Evolutionary conservation across 2,113 vertebrate species (phyloP), one percentile per base, ranked within the genome.

Genomic region (Otus sunia): DNA sequence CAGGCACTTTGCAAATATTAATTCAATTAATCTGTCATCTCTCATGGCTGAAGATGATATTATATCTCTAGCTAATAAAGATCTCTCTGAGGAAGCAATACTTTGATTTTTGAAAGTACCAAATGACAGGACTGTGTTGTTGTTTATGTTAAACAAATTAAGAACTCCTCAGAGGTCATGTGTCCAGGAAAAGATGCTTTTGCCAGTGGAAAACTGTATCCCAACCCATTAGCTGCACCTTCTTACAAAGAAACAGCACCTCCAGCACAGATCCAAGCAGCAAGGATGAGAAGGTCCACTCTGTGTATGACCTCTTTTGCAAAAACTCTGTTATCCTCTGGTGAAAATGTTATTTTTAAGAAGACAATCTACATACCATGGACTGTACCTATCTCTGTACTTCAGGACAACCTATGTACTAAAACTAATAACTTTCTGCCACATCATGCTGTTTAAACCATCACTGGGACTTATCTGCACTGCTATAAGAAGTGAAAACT

Each of bases 191-290:
- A 67, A 72, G 6, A 68, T 43, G 21, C 4, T 78, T 93, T 86
- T 62, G 5, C 11, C 32, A 27, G 53, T n/a, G 8, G n/a, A 83
- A 77, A 91, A 17, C 12, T 36, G 8, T 39, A 47, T 39, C 26
- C 34, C 53, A 68, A 15, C 1, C 15, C 2, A 1, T 4, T 13
- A 27, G 7, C 27, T 55, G 11, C 4, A 0, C 8, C 27, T 73
- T 60, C 53, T 86, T 36, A 15, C 6, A 12, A 74, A 55, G 59
- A 81, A 73, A 36, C 18, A 85, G 6, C 43, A 59, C 11, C 4
- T 79, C 8, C 36, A 92, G 49, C 22, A 45, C 26, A 76, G 22
- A 10, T 22, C 12, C 27, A 45, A 81, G 25, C n/a, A 92, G 34
- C 15, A 77, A 58, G 50, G 6, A 22, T 63, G 37, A 58, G 26